Evolutionary conservation across 2,797 vertebrate species (phyloP), one percentile per base, ranked within the genome.

Genomic region (Masticophis lateralis): DNA sequence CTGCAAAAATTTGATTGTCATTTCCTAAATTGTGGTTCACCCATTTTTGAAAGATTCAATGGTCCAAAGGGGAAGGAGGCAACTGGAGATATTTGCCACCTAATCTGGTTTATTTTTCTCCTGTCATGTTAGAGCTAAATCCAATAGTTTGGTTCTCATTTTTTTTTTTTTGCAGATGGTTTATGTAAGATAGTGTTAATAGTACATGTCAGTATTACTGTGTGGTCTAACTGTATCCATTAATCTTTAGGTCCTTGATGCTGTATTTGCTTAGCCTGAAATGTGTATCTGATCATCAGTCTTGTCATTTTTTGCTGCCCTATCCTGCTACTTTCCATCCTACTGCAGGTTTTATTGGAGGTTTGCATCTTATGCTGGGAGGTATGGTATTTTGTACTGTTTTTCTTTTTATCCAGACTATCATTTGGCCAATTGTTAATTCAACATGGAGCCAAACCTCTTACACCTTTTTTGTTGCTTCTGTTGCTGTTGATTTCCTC

Each of bases 381-480:
- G 37, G 20, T 5, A 47, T 43, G 37, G 9, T 43, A 22, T 79
- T 22, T 79, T 79, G 18, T 43, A 43, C 37, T 66, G 91, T 63
- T 63, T 61, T 88, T 69, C 14, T 92, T 95, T 92, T 93, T 92
- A 87, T 55, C 91, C 37, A 0, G 25, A 87, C 92, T 69, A 32
- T 89, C n/a, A 56, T 93, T 37, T n/a, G 51, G n/a, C 79, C 89
- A 86, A 92, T 43, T 69, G 51, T 47, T 69, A 66, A 69, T 55
- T 57, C 59, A 25, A 57, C 0, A 16, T 47, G 59, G 92, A 86
- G 91, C 59, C 56, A 92, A 90, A 89, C 79, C 91, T 93, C 91
- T 92, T 89, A 92, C 56, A 53, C n/a, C 55, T 92, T 74, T 56
- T 66, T 91, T 89, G n/a, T 32, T 53, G 74, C 74, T 83, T 43